These are phyloP conservation scores for Pyrgilauda ruficollis DNA, from an alignment of 2,113 vertebrate genomes.

Conservation along the genomic window DNA sequence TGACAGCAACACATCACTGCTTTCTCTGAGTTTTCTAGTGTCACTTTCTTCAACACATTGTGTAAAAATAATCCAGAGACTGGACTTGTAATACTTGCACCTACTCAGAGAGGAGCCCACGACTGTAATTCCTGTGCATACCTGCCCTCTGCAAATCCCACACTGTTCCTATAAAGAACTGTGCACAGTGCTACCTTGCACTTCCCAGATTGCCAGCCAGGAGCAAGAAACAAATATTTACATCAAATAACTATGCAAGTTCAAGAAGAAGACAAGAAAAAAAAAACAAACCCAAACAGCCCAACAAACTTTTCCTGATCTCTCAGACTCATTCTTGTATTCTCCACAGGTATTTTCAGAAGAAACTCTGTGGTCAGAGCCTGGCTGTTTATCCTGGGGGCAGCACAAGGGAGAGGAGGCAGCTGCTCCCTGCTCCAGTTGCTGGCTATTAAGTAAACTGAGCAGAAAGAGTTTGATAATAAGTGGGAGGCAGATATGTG, in stretches of 20 bases:
- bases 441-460: background rate
- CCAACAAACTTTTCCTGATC: background rate
- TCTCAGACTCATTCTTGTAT: background rate
- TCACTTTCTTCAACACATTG: background rate
- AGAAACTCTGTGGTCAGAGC: background rate
- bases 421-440: background rate
- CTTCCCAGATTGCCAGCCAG: background rate
- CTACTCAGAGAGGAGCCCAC: background rate
- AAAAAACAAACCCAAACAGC: background rate
- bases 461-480: background rate
- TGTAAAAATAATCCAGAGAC: background rate
- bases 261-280: background rate
- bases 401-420: background rate
- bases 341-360: background rate
- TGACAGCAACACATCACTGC: background rate
- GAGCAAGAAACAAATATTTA: background rate
- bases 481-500: background rate
- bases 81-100: background rate
- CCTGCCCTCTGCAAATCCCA: constrained; percentile 13
- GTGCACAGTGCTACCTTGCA: background rate
- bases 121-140: background rate
- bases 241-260: background rate
- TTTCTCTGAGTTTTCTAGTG: background rate
- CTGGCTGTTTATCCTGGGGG: background rate
- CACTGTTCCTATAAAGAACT: background rate